These are phyloP conservation scores for Amazona ochrocephala DNA, from an alignment of 2,797 vertebrate genomes.

Conservation along the genomic window DNA sequence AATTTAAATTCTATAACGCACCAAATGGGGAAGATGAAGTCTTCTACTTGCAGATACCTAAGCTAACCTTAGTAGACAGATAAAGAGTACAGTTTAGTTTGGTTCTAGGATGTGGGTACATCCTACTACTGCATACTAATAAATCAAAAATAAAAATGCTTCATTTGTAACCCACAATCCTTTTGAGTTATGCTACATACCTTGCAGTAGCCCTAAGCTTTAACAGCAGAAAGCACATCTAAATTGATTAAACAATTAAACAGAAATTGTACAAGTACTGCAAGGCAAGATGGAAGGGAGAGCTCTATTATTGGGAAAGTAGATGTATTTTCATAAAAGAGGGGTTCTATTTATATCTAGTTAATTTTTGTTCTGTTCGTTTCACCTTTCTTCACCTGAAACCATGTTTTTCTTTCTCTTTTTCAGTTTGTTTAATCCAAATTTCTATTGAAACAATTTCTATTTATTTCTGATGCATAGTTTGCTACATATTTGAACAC, in stretches of 20 bases:
- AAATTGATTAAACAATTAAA: not conserved
- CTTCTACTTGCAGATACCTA: not conserved
- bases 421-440: not conserved
- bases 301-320: not conserved
- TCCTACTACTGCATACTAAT: not conserved
- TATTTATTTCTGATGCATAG: not conserved
- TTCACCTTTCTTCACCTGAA: not conserved
- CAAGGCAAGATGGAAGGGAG: not conserved
- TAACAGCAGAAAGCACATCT: not conserved
- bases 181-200: not conserved
- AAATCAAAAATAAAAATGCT: constrained; percentile 17
- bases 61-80: not conserved
- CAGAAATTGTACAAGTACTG: not conserved
- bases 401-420: not conserved
- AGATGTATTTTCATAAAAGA: not conserved
- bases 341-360: not conserved
- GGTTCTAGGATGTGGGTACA: not conserved
- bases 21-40: not conserved
- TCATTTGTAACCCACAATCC: not conserved
- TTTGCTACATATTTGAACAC: not conserved
- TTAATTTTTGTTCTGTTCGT: not conserved
- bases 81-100: not conserved
- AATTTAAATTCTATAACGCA: not conserved
- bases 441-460: not conserved
- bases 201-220: not conserved